Evolutionary conservation across 2,113 vertebrate species (phyloP).

Genomic region (Theropithecus gelada): DNA sequence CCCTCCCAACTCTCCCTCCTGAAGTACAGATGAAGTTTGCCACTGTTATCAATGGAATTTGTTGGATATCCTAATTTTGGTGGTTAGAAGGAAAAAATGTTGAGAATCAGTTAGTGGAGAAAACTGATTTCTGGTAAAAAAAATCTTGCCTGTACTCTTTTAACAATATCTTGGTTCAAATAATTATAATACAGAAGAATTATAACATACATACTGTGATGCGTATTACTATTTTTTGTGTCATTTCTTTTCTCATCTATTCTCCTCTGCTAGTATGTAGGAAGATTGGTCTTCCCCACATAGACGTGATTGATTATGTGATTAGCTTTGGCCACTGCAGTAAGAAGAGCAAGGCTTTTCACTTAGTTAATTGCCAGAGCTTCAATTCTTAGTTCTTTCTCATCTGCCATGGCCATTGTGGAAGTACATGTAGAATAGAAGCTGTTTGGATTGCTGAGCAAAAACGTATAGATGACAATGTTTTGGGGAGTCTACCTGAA

Average conservation of each 20-base stretch:
- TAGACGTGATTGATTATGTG: background rate
- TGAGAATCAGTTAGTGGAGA: background rate
- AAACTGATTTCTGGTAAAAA: background rate
- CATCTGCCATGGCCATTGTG: background rate
- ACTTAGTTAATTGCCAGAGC: background rate
- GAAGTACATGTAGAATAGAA: background rate
- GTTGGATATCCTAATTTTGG: background rate
- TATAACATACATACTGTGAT: background rate
- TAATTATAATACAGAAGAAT: background rate
- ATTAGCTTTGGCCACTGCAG: background rate
- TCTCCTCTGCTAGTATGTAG: background rate
- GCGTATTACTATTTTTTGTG: background rate
- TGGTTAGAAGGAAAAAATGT: background rate
- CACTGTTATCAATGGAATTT: background rate
- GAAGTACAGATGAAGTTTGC: background rate
- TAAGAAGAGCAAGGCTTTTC: background rate
- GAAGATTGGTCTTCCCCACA: background rate
- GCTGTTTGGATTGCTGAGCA: background rate
- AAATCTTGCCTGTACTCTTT: background rate
- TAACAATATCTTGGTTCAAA: background rate
- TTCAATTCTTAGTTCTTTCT: background rate
- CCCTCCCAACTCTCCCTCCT: background rate
- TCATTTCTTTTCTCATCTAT: background rate
- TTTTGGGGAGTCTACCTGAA: background rate
- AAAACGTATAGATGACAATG: background rate